Conservation (phyloP, 2,113 vertebrate species). For the Chlamydotis undulata region DNA sequence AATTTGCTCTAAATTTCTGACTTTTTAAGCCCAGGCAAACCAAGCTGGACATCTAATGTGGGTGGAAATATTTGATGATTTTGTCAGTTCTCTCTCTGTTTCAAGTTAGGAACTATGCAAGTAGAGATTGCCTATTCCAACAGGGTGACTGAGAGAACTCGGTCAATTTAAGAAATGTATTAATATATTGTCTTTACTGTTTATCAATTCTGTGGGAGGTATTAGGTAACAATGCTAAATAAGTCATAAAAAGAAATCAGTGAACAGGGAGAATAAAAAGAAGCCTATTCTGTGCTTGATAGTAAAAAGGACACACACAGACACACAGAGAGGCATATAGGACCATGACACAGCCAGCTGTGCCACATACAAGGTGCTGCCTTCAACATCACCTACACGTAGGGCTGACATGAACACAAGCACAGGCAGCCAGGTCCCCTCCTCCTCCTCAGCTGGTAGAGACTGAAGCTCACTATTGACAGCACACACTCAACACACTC, state of each 20-base stretch:
- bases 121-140: neutral
- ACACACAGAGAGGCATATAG: neutral
- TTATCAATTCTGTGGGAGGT: neutral
- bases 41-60: neutral
- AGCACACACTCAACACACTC: neutral
- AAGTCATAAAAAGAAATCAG: neutral
- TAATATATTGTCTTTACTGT: neutral
- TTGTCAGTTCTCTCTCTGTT: neutral
- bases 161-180: neutral
- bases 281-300: neutral
- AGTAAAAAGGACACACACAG: neutral
- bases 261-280: neutral
- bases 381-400: neutral
- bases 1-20: neutral
- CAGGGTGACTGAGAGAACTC: neutral
- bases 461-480: neutral
- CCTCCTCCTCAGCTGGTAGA: neutral
- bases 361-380: neutral
- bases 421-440: neutral
- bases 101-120: neutral
- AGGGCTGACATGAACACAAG: neutral
- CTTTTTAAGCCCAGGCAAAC: neutral
- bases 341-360: accelerated
- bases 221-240: neutral
- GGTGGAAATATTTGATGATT: neutral